phyloP scores from a whole-genome alignment of 2,113 vertebrate species.

The Furnarius figulus region DNA sequence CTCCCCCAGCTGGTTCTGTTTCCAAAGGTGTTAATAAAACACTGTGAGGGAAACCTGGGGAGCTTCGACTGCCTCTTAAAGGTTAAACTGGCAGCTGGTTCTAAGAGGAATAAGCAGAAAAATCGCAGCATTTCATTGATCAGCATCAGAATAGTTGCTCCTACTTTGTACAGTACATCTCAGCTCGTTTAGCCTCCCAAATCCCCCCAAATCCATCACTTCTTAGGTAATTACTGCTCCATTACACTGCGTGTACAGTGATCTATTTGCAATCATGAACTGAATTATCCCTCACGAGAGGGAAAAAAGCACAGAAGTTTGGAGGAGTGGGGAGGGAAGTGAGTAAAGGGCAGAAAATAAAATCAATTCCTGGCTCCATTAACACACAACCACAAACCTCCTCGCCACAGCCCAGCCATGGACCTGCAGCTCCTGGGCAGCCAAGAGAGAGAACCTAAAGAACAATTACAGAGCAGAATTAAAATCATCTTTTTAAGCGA shows the following conservation, averaged over 20 bases:
- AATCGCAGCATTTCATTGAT: background rate
- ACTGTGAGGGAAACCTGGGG: background rate
- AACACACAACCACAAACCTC: background rate
- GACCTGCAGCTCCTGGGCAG: background rate
- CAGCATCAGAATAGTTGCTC: constrained; percentile 4
- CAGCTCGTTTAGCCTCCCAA: constrained; percentile 23
- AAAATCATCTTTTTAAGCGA: constrained; percentile 22
- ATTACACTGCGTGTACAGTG: constrained; percentile 56
- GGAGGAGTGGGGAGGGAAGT: background rate
- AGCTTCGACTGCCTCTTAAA: background rate
- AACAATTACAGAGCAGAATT: constrained; percentile 3
- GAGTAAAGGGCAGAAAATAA: constrained; percentile 30
- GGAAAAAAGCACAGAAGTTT: background rate
- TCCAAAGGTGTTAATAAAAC: background rate
- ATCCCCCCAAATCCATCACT: constrained; percentile 49
- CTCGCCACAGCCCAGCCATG: background rate
- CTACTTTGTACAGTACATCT: background rate
- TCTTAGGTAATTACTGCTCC: constrained; percentile 71
- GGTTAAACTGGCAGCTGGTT: background rate
- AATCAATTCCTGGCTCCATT: constrained; percentile 45
- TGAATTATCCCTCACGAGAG: background rate
- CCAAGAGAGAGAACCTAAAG: background rate
- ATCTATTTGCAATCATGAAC: constrained; percentile 43
- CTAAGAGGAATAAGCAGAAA: background rate
- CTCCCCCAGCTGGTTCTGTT: background rate